Percentiles rank a stretch among this genome's conserved stretches.
These are phyloP conservation scores for Aphelinus certus DNA, from an alignment of 1,140 invertebrate species.

Conservation along the genomic window DNA sequence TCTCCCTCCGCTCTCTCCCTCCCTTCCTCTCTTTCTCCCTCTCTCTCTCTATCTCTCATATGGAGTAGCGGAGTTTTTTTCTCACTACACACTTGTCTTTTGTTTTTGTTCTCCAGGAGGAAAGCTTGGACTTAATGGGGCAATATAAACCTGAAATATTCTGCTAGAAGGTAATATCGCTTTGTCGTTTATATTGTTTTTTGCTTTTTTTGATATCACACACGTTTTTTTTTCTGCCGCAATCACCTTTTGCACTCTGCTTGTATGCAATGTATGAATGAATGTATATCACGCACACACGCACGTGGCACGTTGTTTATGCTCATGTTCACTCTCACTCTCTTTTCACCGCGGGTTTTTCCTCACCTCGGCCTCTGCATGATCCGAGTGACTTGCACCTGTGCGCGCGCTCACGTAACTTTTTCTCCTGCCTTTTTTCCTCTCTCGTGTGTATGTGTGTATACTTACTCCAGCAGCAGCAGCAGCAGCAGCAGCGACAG, in stretches of 20 bases:
- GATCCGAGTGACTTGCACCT: too few relatives aligned
- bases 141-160: constrained; percentile 87
- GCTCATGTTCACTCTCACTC: too few relatives aligned
- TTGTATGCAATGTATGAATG: not conserved
- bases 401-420: too few relatives aligned
- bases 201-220: not conserved
- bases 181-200: constrained; percentile 55
- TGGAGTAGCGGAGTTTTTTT: not conserved
- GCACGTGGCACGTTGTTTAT: not conserved
- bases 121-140: constrained; percentile 84
- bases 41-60: too few relatives aligned
- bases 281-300: not conserved
- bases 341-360: too few relatives aligned
- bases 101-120: constrained; percentile 74
- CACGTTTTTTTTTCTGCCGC: not conserved
- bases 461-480: too few relatives aligned
- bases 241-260: too few relatives aligned
- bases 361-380: too few relatives aligned
- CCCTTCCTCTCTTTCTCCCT: too few relatives aligned
- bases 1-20: not conserved
- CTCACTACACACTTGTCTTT: constrained; percentile 19
- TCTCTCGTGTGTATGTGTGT: too few relatives aligned
- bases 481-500: too few relatives aligned
- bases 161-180: constrained; percentile 77
- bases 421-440: too few relatives aligned